Evolutionary conservation across 2,113 vertebrate species (phyloP).

Genomic region (Salvelinus alpinus): DNA sequence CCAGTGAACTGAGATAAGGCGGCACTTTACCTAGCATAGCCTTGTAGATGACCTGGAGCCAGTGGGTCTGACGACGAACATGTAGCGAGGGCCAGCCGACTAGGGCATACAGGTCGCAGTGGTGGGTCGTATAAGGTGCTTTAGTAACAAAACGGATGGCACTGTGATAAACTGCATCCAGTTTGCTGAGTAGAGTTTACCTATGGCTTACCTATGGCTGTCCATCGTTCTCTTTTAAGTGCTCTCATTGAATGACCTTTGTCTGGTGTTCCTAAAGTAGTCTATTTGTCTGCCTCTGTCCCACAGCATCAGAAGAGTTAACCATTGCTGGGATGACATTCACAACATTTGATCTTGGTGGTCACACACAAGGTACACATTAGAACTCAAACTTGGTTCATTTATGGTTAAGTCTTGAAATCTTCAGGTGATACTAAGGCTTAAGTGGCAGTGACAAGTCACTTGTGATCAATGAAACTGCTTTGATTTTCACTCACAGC

Average conservation of each 20-base stretch:
- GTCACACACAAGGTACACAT: conserved; percentile 89
- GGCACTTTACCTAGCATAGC: too few relatives aligned
- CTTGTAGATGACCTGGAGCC: too few relatives aligned
- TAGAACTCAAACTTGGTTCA: background rate
- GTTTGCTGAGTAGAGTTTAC: too few relatives aligned
- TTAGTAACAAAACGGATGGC: too few relatives aligned
- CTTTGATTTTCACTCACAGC: conserved; percentile 68
- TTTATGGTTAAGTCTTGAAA: background rate
- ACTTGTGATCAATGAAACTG: background rate
- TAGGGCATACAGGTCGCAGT: too few relatives aligned
- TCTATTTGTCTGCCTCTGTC: conserved; percentile 18
- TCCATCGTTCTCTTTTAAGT: background rate
- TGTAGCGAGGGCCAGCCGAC: too few relatives aligned
- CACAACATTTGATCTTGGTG: conserved; percentile 95
- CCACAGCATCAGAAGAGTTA: conserved; percentile 92
- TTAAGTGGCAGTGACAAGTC: background rate
- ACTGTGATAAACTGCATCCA: too few relatives aligned
- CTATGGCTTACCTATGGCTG: background rate
- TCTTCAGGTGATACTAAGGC: background rate
- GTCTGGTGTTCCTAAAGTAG: too few relatives aligned
- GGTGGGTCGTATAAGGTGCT: too few relatives aligned
- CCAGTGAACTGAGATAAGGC: too few relatives aligned
- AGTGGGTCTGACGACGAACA: too few relatives aligned
- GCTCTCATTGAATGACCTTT: too few relatives aligned
- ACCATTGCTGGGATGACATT: conserved; percentile 98